phyloP scores from a whole-genome alignment of 1,140 invertebrate species.

The Globodera ellingtonae region DNA sequence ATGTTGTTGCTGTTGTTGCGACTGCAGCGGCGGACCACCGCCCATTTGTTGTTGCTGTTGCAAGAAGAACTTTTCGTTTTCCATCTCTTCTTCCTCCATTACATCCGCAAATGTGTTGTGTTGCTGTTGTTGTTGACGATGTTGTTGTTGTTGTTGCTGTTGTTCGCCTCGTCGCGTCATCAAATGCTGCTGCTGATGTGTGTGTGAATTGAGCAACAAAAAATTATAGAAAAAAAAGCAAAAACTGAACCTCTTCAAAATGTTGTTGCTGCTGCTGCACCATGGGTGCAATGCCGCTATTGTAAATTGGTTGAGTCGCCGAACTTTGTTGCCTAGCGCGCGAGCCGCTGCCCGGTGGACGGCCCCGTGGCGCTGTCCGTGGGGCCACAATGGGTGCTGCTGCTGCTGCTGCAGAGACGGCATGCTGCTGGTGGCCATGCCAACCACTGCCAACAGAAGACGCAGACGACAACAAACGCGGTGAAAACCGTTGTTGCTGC shows the following conservation, averaged over 20 bases:
- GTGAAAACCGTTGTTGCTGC: too few relatives aligned
- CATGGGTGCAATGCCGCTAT: not conserved
- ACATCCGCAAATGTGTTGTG: not conserved
- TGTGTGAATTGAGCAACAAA: too few relatives aligned
- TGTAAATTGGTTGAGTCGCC: not conserved
- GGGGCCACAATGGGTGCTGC: too few relatives aligned
- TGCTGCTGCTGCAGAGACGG: too few relatives aligned
- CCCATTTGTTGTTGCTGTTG: slow-evolving; percentile 20
- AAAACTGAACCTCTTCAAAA: not conserved
- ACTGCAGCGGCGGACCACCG: not conserved
- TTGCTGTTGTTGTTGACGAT: not conserved
- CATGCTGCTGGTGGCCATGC: too few relatives aligned
- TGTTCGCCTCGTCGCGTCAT: not conserved
- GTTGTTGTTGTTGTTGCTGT: not conserved
- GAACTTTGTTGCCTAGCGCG: too few relatives aligned
- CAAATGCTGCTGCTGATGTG: not conserved
- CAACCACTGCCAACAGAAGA: too few relatives aligned
- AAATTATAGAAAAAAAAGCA: too few relatives aligned
- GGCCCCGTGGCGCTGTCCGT: too few relatives aligned
- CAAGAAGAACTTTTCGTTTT: slow-evolving; percentile 40
- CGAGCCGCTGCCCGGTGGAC: too few relatives aligned
- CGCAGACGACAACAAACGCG: too few relatives aligned
- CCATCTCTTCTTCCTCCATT: slow-evolving; percentile 34
- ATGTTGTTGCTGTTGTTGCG: not conserved
- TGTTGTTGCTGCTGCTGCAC: not conserved